Evolutionary conservation across 2,888 invertebrate species (phyloP), one percentile per base, ranked within the genome.

Genomic region (Byasa hedistus): DNA sequence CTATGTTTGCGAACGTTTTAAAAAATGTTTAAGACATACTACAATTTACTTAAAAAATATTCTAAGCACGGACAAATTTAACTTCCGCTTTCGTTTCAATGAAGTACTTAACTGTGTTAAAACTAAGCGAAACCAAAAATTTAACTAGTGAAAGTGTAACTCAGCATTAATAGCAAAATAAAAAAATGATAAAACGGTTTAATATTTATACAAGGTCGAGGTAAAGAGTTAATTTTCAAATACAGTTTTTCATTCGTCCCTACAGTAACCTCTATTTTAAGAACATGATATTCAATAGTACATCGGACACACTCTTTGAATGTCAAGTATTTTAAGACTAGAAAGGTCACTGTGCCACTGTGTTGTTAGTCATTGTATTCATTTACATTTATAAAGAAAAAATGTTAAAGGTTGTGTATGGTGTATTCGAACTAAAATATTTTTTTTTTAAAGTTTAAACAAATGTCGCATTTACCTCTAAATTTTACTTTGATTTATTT

Each of bases 311-410:
- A 48, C 27, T 21, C 56, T 27, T 57, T 63, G 62, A 63, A 63
- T 63, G 57, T 63, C 62, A 63, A 57, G 62, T 63, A 39, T 57
- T 36, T 39, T 56, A 63, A 63, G 44, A 44, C 39, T 44, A 24
- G 32, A 55, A 23, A 24, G 61, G 61, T 36, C 22, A 23, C 19
- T 22, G 19, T 24, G 55, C 21, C 22, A 21, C 44, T 44, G 3
- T 44, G 44, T 21, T 48, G 17, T 52, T 21, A n/a, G 3, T 52
- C 2, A 4, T 52, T 4, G n/a, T 12, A 21, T 22, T 22, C 4
- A 19, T 22, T 21, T n/a, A 52, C 52, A 48, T 48, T 48, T n/a
- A 48, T 48, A 48, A 48, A 52, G 8, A 52, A 21, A 52, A n/a
- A 52, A 52, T 52, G 21, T 8, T 21, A 52, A 52, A 52, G 52